phyloP scores from a whole-genome alignment of 1,140 invertebrate genomes.

The Pseudomyrmex gracilis region DNA sequence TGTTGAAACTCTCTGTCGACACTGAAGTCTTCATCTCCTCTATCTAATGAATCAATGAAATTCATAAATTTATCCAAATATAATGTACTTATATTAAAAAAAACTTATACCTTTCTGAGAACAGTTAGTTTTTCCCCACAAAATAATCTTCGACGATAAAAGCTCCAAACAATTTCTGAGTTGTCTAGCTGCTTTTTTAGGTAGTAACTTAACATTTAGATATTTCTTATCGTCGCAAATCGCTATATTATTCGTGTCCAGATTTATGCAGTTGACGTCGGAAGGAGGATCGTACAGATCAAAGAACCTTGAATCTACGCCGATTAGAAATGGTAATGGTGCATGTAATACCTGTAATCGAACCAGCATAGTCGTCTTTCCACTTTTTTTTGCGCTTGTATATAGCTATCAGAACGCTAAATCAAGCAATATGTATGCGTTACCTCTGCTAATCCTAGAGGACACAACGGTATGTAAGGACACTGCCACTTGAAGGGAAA shows the following conservation, averaged over 20 bases:
- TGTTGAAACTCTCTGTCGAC: conserved; percentile 91
- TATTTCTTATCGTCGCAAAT: conserved; percentile 95
- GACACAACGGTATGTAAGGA: conserved; percentile 99
- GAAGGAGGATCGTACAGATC: conserved; percentile 98
- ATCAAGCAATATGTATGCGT: conserved; percentile 20
- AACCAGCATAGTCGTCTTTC: neutral
- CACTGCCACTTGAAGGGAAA: conserved; percentile 99
- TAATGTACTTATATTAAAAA: too few species aligned
- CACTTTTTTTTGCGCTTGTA: neutral
- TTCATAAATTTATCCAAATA: too few species aligned
- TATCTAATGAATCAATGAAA: conserved; percentile 49
- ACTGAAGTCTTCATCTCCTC: conserved; percentile 83
- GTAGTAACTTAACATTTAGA: conserved; percentile 93
- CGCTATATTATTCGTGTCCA: conserved; percentile 98
- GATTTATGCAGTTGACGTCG: conserved; percentile 98
- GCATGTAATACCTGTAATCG: conserved; percentile 92
- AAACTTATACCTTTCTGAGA: conserved; percentile 82
- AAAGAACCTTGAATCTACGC: conserved; percentile 98
- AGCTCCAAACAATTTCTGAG: conserved; percentile 91
- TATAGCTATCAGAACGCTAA: conserved; percentile 2
- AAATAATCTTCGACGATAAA: conserved; percentile 87
- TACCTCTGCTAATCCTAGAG: conserved; percentile 92
- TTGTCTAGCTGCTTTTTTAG: conserved; percentile 94
- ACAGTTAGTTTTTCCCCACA: conserved; percentile 78
- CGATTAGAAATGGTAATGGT: conserved; percentile 98